phyloP scores from a whole-genome alignment of 2,797 vertebrate species.

The Halcyon leucocephala region DNA sequence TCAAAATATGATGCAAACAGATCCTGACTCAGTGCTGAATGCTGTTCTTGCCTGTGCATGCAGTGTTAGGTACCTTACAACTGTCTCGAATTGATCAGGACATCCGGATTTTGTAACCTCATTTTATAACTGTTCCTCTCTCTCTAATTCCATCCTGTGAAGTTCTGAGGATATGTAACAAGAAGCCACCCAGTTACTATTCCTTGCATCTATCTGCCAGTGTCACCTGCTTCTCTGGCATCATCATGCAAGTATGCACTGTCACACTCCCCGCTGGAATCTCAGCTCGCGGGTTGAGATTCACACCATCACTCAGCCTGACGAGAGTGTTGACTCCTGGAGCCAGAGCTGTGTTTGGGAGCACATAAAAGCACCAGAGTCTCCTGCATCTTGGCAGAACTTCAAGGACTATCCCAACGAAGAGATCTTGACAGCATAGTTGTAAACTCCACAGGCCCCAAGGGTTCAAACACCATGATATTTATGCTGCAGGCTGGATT shows the following conservation, averaged over 20 bases:
- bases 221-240: conserved; percentile 84
- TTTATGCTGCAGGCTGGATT: conserved; percentile 76
- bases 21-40: conserved; percentile 60
- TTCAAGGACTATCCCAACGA: conserved; percentile 81
- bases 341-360: conserved; percentile 80
- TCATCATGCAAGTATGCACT: conserved; percentile 81
- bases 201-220: conserved; percentile 75
- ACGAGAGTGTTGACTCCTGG: conserved; percentile 73
- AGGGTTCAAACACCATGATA: conserved; percentile 82
- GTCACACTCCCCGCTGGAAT: conserved; percentile 80
- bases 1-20: conserved; percentile 71
- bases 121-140: conserved; percentile 79
- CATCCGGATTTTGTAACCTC: conserved; percentile 82
- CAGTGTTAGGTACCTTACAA: conserved; percentile 72
- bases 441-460: conserved; percentile 83
- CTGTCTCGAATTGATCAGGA: conserved; percentile 79
- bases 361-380: conserved; percentile 83
- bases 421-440: conserved; percentile 84
- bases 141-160: conserved; percentile 82
- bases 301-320: conserved; percentile 80
- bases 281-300: conserved; percentile 81
- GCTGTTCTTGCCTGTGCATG: conserved; percentile 60
- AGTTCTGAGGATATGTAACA: conserved; percentile 84
- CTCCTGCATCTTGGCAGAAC: conserved; percentile 80
- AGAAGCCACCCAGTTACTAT: conserved; percentile 76